Percentiles rank a stretch among this genome's conserved stretches.
phyloP scores from a whole-genome alignment of 2,888 invertebrate genomes.

The Apamea epomidion region DNA sequence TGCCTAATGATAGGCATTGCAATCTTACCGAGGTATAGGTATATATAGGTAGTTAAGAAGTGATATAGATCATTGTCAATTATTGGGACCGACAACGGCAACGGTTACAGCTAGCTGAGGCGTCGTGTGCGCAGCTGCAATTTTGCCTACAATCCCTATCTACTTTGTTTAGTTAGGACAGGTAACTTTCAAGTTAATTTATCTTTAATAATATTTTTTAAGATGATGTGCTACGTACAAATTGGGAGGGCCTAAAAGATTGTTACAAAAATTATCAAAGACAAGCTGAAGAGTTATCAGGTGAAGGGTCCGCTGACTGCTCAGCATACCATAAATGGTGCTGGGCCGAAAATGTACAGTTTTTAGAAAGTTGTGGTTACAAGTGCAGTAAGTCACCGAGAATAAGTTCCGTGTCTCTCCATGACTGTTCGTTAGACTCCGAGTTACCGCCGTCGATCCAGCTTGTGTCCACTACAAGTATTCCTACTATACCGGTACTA shows the following conservation, averaged over 20 bases:
- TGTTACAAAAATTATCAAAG: conserved; percentile 46
- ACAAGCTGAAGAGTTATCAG: conserved; percentile 3
- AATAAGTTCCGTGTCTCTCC: conserved; percentile 14
- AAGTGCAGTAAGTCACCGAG: conserved; percentile 9
- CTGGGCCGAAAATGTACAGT: conserved; percentile 45
- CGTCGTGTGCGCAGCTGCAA: background rate
- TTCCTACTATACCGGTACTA: background rate
- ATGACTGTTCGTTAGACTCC: background rate
- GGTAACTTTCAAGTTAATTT: background rate
- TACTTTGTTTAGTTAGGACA: background rate
- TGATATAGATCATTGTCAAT: background rate
- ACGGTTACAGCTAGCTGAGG: background rate
- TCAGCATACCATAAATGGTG: conserved; percentile 36
- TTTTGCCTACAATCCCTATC: background rate
- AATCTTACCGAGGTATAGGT: too few relatives aligned
- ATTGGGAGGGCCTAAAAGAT: conserved; percentile 53
- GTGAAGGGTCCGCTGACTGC: background rate
- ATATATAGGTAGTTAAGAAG: too few relatives aligned
- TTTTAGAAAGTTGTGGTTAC: conserved; percentile 28
- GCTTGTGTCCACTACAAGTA: background rate
- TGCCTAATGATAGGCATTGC: too few relatives aligned
- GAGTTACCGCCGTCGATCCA: background rate
- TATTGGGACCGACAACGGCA: background rate
- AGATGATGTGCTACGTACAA: conserved; percentile 38
- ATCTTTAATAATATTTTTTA: background rate